A percentile compares a stretch with the other conserved stretches of the same genome.
phyloP scores from a whole-genome alignment of 37 sponge, comb jelly and placozoan genomes.

The Aplysina aerophoba region DNA sequence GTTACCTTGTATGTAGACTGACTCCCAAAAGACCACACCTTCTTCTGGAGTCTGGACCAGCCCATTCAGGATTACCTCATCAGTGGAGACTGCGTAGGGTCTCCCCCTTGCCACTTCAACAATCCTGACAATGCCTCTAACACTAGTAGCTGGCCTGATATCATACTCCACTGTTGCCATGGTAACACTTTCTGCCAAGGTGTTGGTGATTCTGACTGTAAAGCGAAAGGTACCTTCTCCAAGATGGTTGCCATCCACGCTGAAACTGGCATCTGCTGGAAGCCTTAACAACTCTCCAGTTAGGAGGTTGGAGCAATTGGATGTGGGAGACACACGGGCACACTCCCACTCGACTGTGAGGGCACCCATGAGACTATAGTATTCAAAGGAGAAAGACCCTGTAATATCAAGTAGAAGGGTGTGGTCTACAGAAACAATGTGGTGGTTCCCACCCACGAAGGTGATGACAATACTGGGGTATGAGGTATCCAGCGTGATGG shows the following conservation, averaged over 20 bases:
- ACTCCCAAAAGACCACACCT: constrained; percentile 30
- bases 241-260: background rate
- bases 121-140: constrained; percentile 7
- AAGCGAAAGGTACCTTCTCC: background rate
- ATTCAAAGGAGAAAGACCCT: background rate
- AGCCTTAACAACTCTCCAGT: background rate
- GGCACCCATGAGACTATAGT: background rate
- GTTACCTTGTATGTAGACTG: constrained; percentile 7
- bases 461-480: background rate
- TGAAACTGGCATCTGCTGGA: background rate
- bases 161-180: background rate
- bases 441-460: constrained; percentile 17
- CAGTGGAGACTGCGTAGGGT: background rate
- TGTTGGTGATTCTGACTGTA: background rate
- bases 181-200: background rate
- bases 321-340: background rate
- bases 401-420: background rate
- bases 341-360: background rate
- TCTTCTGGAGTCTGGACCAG: constrained; percentile 28
- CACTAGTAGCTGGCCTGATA: background rate
- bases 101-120: constrained; percentile 2
- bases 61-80: constrained; percentile 1
- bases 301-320: background rate
- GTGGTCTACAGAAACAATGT: background rate
- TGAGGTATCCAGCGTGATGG: constrained; percentile 26